Percentiles rank a stretch among this genome's conserved stretches.
These are phyloP conservation scores for Synanthedon andrenaeformis DNA, from an alignment of 2,888 invertebrate species.

Conservation along the genomic window DNA sequence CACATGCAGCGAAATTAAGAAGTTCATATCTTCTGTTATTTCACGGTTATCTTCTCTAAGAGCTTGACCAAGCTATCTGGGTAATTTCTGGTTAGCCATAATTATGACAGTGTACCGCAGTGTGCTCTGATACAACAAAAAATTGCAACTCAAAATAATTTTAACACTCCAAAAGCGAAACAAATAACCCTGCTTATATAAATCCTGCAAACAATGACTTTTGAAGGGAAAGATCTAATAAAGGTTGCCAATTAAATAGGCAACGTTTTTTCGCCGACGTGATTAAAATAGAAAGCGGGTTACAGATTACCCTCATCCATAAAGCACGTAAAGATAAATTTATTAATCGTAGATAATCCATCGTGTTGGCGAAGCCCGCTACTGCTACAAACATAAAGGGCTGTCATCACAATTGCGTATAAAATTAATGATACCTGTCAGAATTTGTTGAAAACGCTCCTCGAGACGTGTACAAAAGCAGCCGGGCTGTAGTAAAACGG, in stretches of 20 bases:
- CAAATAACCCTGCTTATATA: neutral
- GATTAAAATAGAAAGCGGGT: slow-evolving; percentile 6
- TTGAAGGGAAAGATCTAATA: neutral
- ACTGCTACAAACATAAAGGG: slow-evolving; percentile 10
- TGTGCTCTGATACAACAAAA: no score
- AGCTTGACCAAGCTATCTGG: no score
- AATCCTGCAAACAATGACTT: neutral
- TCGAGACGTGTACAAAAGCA: slow-evolving; percentile 25
- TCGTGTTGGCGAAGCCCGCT: slow-evolving; percentile 6
- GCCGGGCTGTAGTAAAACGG: slow-evolving; percentile 15
- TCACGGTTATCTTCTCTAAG: no score
- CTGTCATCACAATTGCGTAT: slow-evolving; percentile 19
- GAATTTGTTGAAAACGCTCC: slow-evolving; percentile 31
- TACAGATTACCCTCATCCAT: slow-evolving; percentile 13
- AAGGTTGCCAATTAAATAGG: slow-evolving; percentile 6
- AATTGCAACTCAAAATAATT: no score
- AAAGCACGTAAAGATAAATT: slow-evolving; percentile 15
- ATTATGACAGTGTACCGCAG: no score
- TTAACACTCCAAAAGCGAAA: no score
- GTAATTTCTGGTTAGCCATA: no score
- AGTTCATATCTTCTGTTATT: no score
- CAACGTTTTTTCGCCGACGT: neutral
- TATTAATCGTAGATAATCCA: slow-evolving; percentile 19
- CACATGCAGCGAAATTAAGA: no score
- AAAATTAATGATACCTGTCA: slow-evolving; percentile 49